Conservation (phyloP, 2,797 vertebrate genomes). For the Chloroceryle amazona region DNA sequence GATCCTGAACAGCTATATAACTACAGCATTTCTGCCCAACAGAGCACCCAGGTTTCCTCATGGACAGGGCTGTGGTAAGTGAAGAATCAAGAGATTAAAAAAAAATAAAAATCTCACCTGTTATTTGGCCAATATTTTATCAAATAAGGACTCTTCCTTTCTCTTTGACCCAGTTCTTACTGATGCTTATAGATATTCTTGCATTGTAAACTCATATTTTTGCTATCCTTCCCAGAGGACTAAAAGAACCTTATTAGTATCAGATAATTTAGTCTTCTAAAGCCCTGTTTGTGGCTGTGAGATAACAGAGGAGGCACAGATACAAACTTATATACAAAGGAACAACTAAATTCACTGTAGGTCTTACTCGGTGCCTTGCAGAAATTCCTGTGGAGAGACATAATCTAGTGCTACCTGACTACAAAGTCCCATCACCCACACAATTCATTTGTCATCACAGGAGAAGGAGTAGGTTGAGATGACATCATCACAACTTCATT, state of each 20-base stretch:
- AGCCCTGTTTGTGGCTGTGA: not conserved
- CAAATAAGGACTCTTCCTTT: not conserved
- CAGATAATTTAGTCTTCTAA: not conserved
- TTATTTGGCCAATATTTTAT: not conserved
- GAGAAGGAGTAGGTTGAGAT: not conserved
- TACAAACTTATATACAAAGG: not conserved
- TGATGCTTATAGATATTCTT: not conserved
- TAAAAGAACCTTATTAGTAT: not conserved
- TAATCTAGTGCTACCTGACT: not conserved
- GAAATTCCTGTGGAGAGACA: not conserved
- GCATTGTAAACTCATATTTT: not conserved
- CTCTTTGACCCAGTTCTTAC: not conserved
- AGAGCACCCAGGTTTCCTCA: not conserved
- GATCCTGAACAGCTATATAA: not conserved
- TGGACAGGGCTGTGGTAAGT: fast-evolving
- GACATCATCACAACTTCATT: not conserved
- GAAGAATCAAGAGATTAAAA: not conserved
- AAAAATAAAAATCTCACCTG: not conserved
- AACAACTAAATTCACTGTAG: not conserved
- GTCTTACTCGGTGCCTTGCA: not conserved
- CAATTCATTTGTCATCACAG: not conserved
- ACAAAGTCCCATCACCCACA: not conserved
- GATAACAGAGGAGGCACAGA: not conserved
- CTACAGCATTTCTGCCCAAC: not conserved
- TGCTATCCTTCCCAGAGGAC: not conserved